Evolutionary conservation across 2,113 vertebrate species (phyloP).

Genomic region (Scolopax mira): DNA sequence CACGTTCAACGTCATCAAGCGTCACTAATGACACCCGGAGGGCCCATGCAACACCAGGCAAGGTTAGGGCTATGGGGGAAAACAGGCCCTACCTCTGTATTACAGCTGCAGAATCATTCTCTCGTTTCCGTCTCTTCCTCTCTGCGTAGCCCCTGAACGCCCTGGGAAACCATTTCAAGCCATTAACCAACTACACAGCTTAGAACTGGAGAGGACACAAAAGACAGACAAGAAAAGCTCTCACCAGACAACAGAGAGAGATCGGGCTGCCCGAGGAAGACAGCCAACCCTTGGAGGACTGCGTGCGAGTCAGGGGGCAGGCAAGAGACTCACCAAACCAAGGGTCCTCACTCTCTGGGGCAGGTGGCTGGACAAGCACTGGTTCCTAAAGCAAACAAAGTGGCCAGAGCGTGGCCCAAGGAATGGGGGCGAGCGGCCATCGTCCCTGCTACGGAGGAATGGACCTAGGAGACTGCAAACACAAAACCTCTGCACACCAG

Average conservation of each 20-base stretch:
- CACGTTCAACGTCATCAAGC: background rate
- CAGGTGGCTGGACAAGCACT: background rate
- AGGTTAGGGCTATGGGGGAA: constrained; percentile 62
- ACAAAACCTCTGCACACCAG: background rate
- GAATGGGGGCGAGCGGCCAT: background rate
- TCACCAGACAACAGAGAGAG: constrained; percentile 2
- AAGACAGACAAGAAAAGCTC: constrained; percentile 30
- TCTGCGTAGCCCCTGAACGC: constrained; percentile 96
- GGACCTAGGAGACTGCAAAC: background rate
- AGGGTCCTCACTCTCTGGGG: background rate
- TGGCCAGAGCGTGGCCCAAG: background rate
- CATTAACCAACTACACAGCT: constrained; percentile 72
- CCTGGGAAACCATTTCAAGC: constrained; percentile 85
- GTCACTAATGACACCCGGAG: background rate
- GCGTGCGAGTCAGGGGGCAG: background rate
- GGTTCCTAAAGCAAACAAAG: background rate
- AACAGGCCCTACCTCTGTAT: constrained; percentile 92
- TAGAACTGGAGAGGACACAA: constrained; percentile 8
- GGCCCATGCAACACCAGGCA: constrained; percentile 56
- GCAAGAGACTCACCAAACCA: background rate
- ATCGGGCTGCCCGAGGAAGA: background rate
- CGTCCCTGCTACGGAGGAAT: background rate
- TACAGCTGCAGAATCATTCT: constrained; percentile 87
- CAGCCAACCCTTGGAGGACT: background rate
- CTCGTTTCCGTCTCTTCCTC: constrained; percentile 94